These are phyloP conservation scores for Pelodytes ibericus DNA, from an alignment of 2,797 vertebrate genomes.

Conservation along the genomic window DNA sequence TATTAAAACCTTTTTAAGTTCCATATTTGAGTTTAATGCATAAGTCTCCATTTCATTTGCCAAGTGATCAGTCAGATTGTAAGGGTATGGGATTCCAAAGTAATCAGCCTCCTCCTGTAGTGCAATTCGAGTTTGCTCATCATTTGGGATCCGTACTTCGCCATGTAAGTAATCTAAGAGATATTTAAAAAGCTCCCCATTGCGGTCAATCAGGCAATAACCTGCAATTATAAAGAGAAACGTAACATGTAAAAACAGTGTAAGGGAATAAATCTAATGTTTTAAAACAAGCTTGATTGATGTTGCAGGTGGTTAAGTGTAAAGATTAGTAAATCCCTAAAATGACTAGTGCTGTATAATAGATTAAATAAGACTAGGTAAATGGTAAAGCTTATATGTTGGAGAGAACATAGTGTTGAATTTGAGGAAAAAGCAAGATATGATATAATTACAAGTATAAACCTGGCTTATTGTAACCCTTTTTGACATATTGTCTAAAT, in stretches of 20 bases:
- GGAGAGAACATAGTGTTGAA: neutral
- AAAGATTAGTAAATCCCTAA: too few species aligned
- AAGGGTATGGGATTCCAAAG: constrained; percentile 75
- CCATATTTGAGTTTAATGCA: constrained; percentile 70
- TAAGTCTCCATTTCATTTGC: constrained; percentile 75
- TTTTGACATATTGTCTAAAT: too few species aligned
- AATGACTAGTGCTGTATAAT: too few species aligned
- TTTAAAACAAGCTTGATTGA: too few species aligned
- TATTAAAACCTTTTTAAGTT: constrained; percentile 72
- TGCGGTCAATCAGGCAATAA: constrained; percentile 70
- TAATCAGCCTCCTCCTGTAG: constrained; percentile 76
- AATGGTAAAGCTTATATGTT: neutral
- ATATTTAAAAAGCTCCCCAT: constrained; percentile 73
- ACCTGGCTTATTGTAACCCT: too few species aligned
- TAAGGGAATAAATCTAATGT: too few species aligned
- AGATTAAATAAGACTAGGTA: too few species aligned
- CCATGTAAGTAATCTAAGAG: constrained; percentile 76
- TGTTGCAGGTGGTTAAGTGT: too few species aligned
- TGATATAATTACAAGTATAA: too few species aligned
- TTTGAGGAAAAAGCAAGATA: neutral
- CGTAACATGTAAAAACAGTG: too few species aligned
- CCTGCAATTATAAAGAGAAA: constrained; percentile 65
- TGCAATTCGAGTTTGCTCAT: constrained; percentile 63
- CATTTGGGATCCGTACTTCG: constrained; percentile 68
- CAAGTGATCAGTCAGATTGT: constrained; percentile 72